Evolutionary conservation across 2,113 vertebrate genomes (phyloP), one percentile per base, ranked within the genome.

Genomic region (Piprites chloris): DNA sequence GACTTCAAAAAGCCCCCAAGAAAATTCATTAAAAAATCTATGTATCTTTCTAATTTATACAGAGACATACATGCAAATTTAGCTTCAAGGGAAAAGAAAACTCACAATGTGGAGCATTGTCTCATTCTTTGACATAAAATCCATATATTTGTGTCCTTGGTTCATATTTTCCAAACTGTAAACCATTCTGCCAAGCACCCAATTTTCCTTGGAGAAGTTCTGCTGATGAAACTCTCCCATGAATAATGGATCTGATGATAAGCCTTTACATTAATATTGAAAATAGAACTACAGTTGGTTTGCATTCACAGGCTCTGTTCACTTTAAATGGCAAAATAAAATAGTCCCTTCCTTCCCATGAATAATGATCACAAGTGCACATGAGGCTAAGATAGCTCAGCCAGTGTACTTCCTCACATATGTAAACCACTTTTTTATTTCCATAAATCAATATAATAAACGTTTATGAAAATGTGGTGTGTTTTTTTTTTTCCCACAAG

Each of bases 41-140:
- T 24, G 2, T 26, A 9, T 24, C 17, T 42, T 55, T 74, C 24
- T 10, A 9, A 52, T 9, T n/a, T 27, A 24, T 33, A 15, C 12
- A 59, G n/a, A 49, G 3, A 32, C 11, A 68, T 1, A 10, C 5
- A 58, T 0, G 0, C 2, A 17, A 5, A 16, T 1, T 52, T 73
- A 14, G 27, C 67, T 89, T 35, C 49, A 83, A 47, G 14, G 2
- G 14, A 78, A 33, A 5, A 63, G 39, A 68, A 85, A 68, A 21
- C 44, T 56, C 11, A 2, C 23, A 73, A 9, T 0, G 1, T 66
- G 14, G 16, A 73, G 2, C 15, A 39, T 1, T 37, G 7, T 46
- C n/a, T 56, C 46, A 52, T 19, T 56, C 56, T 59, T 56, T 69
- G 35, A 75, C 24, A 56, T 22, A 33, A 85, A 86, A 86, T 56